Percentiles rank a stretch among this genome's conserved stretches.
Conservation (phyloP, 2,113 vertebrate species). For the Corythornis madagascariensis region DNA sequence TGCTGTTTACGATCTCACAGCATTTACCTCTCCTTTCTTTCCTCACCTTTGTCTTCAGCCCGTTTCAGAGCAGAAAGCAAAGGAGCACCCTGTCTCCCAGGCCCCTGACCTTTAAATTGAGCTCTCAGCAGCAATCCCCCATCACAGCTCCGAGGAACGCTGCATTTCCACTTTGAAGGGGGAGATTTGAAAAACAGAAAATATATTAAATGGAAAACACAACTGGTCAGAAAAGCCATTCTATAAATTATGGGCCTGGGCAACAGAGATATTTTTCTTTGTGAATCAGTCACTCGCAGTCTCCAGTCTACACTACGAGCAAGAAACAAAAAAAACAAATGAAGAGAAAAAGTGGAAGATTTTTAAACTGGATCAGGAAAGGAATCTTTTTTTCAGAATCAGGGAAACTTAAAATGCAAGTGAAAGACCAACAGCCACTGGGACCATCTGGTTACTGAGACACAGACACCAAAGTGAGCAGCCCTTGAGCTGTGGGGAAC, state of each 20-base stretch:
- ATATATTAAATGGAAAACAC: slow-evolving; percentile 65
- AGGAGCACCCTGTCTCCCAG: not conserved
- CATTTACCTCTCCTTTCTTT: not conserved
- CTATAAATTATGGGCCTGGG: slow-evolving; percentile 66
- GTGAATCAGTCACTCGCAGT: slow-evolving; percentile 62
- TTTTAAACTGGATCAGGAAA: slow-evolving; percentile 41
- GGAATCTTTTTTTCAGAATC: slow-evolving; percentile 35
- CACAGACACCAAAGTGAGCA: rapidly evolving
- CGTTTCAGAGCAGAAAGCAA: not conserved
- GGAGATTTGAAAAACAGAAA: slow-evolving; percentile 65
- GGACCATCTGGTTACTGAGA: not conserved
- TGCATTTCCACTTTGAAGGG: slow-evolving; percentile 2
- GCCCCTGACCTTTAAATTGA: slow-evolving; percentile 17
- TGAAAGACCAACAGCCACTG: not conserved
- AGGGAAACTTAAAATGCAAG: slow-evolving; percentile 29
- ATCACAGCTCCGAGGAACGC: not conserved
- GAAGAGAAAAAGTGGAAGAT: slow-evolving; percentile 48
- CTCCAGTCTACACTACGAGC: slow-evolving; percentile 64
- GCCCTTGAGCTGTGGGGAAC: not conserved
- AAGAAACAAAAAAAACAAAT: slow-evolving; percentile 71
- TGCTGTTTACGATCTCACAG: not conserved
- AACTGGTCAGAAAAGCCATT: slow-evolving; percentile 43
- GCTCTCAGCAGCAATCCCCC: slow-evolving; percentile 31
- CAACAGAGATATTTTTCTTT: slow-evolving; percentile 72
- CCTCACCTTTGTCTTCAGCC: slow-evolving; percentile 24